Base-by-base conservation (phyloP, 23 tunicate genomes). In the Ciona savignyi region DNA sequence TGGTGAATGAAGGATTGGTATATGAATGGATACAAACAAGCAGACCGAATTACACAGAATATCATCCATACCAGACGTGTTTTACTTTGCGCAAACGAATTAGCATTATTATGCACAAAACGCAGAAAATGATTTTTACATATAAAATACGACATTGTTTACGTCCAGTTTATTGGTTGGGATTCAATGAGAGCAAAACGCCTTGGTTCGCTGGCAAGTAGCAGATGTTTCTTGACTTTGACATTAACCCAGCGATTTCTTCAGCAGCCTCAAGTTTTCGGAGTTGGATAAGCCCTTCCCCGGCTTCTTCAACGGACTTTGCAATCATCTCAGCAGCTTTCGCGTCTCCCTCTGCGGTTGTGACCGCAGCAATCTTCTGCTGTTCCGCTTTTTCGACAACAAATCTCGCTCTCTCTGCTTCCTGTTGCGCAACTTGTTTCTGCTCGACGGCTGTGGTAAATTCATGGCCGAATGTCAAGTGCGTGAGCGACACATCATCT, bases 311-410 rank as follows among this genome's bases (percentile, higher is more conserved):
- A 32, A 91, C 89, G 0, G 97, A 78, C 34, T 89, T 85, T 26
- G 99, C 95, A 60, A 95, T 81, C 72, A 95, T 73, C 30, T 89
- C 83, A 28, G 99, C 99, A 80, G 99, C 96, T 76, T 85, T 80
- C 30, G 99, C 93, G 76, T 95, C 99, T 66, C 99, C 99, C 78
- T 95, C 99, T 9, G 99, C 99, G 2, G 96, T 84, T 32, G 95
- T 95, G 32, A 95, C 74, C 26, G 93, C 93, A 56, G 99, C 99
- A 27, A 80, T 75, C 66, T 88, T 95, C 34, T 83, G 93, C 63
- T 95, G 99, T 61, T 95, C 99, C 64, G 99, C 99, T 89, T 91
- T 91, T 77, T 95, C 99, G 61, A 95, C 99, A 23, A 91, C 78
- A 73, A 89, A 95, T 72, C 96, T 68, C 3, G 99, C 99, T 56